Base-by-base conservation (phyloP, 2,113 vertebrate species). In the Dendropsophus ebraccatus region DNA sequence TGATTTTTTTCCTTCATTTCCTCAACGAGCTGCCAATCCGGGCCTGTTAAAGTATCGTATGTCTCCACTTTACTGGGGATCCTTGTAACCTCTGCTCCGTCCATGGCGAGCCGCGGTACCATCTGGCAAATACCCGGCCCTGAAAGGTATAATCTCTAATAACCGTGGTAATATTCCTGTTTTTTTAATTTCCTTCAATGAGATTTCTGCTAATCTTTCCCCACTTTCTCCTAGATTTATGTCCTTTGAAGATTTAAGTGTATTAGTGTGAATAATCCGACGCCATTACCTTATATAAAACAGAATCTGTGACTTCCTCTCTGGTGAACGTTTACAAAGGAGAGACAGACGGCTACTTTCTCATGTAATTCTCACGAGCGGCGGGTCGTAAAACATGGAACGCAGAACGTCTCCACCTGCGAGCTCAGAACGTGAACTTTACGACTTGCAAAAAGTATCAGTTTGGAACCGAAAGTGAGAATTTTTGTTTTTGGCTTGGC, bases 371-470 rank as follows among this genome's bases (percentile, higher is more conserved):
- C 50, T 58, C 82, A 58, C 74, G 50, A 25, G 88, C 72, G 87
- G 87, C 87, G 89, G 91, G 88, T 90, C 83, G 81, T 93, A 94
- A 95, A 95, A 91, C 5, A 67, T 88, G 81, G 88, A 17, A 87
- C 89, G 86, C 83, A 88, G 62, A 89, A 67, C 16, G 87, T 91
- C 87, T 50, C 58, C 69, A 88, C 73, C 10, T 81, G 84, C 60
- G 87, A 88, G 88, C 87, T 67, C 8, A 2, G 89, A 89, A 91
- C 14, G 30, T 89, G 90, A 87, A 88, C 78, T 89, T 90, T 89
- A 83, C 30, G 41, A 35, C 88, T 88, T 85, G 77, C 4, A 25
- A 83, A 88, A 25, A 10, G 85, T 65, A 35, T 19, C 35, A 88
- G 56, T 25, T 62, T 65, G 16, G 87, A 35, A 65, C 86, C 35